These are phyloP conservation scores for Trichogramma pretiosum DNA, from an alignment of 1,140 invertebrate genomes.

Conservation along the genomic window DNA sequence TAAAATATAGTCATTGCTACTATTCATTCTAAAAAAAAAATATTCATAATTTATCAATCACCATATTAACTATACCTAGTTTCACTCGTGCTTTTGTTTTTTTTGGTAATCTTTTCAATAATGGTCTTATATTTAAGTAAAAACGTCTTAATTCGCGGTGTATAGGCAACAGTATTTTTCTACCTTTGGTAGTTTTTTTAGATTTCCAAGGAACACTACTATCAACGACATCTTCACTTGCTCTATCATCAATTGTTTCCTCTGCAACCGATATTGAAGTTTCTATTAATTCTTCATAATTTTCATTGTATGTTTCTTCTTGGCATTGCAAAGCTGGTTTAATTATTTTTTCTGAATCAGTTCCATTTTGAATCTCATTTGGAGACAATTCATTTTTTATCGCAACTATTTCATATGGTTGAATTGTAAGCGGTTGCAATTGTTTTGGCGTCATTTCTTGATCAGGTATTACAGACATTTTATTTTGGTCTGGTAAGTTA, in stretches of 20 bases:
- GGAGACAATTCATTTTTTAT: too few relatives aligned
- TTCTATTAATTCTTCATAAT: constrained; percentile 9
- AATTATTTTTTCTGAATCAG: too few relatives aligned
- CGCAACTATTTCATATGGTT: too few relatives aligned
- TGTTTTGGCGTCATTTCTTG: constrained; percentile 7
- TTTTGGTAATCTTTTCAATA: constrained; percentile 35
- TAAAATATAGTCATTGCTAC: too few relatives aligned
- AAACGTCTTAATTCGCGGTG: constrained; percentile 33
- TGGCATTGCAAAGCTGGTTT: too few relatives aligned
- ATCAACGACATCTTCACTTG: constrained; percentile 13
- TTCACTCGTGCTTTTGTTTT: constrained; percentile 37
- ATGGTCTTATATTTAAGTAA: constrained; percentile 35
- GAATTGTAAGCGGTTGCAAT: too few relatives aligned
- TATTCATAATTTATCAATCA: constrained; percentile 38
- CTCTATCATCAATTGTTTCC: constrained; percentile 16
- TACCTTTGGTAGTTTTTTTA: constrained; percentile 13
- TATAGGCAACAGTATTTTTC: constrained; percentile 40
- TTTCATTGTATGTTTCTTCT: not conserved
- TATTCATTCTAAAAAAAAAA: constrained; percentile 13
- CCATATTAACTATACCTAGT: constrained; percentile 40
- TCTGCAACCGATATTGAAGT: constrained; percentile 17
- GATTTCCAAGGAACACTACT: too few relatives aligned
- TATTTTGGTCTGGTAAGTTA: constrained; percentile 36
- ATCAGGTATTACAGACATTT: constrained; percentile 14
- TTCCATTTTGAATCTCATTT: too few relatives aligned